Evolutionary conservation across 2,113 vertebrate genomes (phyloP).

Genomic region (Centropristis striata): DNA sequence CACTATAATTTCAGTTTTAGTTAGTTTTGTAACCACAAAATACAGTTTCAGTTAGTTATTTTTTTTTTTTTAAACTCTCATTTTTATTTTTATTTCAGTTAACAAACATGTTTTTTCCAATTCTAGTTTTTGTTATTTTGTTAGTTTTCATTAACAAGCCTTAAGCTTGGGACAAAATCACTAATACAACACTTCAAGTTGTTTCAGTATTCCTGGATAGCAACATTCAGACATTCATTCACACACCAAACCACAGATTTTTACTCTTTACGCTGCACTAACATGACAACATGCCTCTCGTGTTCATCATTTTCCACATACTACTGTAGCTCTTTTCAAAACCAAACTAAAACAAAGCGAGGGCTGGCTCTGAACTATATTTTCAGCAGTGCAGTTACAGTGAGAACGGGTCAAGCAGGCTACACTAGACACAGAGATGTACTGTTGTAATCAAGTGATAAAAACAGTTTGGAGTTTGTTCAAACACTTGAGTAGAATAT

Average conservation of each 20-base stretch:
- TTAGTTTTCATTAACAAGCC: no score
- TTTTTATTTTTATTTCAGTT: no score
- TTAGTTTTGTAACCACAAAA: no score
- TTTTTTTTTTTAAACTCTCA: no score
- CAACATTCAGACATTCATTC: accelerated
- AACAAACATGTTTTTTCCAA: no score
- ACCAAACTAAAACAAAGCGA: background rate
- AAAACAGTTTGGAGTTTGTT: background rate
- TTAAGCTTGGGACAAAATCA: no score
- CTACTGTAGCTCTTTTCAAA: conserved; percentile 12
- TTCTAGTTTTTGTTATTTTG: no score
- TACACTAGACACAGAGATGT: conserved; percentile 12
- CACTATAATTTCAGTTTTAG: no score
- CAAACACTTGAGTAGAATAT: background rate
- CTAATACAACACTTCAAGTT: no score
- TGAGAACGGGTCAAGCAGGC: conserved; percentile 53
- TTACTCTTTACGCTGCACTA: background rate
- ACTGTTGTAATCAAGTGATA: background rate
- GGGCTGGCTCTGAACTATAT: background rate
- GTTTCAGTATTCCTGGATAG: no score
- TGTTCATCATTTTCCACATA: conserved; percentile 44
- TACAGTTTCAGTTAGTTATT: no score
- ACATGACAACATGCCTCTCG: conserved; percentile 16
- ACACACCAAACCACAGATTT: background rate
- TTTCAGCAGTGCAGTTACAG: background rate